Percentiles rank a stretch among this genome's conserved stretches.
Conservation (phyloP, 37 sponge, comb jelly and placozoan species). For the Aphrocallistes beatrix region DNA sequence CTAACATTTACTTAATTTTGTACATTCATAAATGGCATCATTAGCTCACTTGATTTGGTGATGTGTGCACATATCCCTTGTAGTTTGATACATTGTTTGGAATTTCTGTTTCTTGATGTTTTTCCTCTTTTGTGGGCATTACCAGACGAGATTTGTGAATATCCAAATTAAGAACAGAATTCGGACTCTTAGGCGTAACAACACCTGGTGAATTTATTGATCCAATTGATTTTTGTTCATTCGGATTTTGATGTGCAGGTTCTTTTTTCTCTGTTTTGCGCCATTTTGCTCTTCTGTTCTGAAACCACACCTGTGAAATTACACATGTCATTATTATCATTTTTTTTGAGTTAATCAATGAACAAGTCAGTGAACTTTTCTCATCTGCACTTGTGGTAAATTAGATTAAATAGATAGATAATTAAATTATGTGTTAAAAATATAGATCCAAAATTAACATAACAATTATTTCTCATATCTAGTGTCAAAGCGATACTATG, state of each 20-base stretch:
- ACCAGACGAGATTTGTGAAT: background rate
- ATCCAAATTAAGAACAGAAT: background rate
- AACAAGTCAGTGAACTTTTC: too few species aligned
- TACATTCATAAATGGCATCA: too few species aligned
- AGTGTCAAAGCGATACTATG: background rate
- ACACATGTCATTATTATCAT: too few species aligned
- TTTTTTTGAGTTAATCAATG: too few species aligned
- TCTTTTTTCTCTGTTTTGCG: constrained; percentile 60
- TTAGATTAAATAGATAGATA: too few species aligned
- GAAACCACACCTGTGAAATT: constrained; percentile 72
- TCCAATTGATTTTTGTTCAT: background rate
- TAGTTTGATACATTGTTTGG: background rate
- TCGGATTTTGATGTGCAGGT: background rate
- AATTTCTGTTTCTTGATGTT: background rate
- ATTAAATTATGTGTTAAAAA: too few species aligned
- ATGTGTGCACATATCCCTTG: background rate
- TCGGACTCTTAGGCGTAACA: background rate
- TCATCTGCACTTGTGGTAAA: too few species aligned
- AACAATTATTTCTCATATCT: background rate
- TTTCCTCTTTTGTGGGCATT: constrained; percentile 3
- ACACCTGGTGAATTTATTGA: background rate
- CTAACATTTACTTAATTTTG: too few species aligned
- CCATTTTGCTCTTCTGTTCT: constrained; percentile 84
- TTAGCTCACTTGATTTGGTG: background rate
- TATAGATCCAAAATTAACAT: background rate